Conservation (phyloP, 2,888 invertebrate genomes). For the Thera britannica region DNA sequence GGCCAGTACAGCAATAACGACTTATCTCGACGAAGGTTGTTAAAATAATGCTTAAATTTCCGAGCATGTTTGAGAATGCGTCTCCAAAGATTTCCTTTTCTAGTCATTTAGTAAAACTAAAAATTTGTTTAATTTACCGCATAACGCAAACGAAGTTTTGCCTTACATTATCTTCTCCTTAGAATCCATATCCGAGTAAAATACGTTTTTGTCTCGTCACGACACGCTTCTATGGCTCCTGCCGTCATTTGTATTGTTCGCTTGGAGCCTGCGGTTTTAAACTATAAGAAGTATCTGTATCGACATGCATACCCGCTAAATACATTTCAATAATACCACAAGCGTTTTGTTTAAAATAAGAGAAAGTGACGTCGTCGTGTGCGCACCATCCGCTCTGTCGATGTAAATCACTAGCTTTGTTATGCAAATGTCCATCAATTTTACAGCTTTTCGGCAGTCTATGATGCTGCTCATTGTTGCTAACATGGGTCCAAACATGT, state of each 20-base stretch:
- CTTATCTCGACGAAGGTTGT: too few relatives aligned
- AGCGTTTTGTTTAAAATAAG: conserved; percentile 60
- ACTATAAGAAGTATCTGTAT: conserved; percentile 65
- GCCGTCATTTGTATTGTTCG: conserved; percentile 68
- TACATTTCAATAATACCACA: conserved; percentile 59
- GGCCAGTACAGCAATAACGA: too few relatives aligned
- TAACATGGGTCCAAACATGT: conserved; percentile 59
- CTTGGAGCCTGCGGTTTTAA: conserved; percentile 69
- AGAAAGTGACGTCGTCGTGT: conserved; percentile 75
- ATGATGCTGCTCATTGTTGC: conserved; percentile 63
- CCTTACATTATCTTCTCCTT: conserved; percentile 72
- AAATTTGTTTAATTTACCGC: conserved; percentile 78
- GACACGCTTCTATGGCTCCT: conserved; percentile 69
- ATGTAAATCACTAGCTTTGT: conserved; percentile 76
- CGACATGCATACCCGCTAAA: conserved; percentile 56
- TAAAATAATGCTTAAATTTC: too few relatives aligned
- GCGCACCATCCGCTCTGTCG: conserved; percentile 64
- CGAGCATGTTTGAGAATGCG: conserved; percentile 25
- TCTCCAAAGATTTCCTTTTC: conserved; percentile 55
- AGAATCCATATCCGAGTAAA: conserved; percentile 76
- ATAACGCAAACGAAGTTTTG: conserved; percentile 73
- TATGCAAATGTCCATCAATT: conserved; percentile 77
- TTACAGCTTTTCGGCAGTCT: conserved; percentile 75
- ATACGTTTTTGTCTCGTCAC: conserved; percentile 77
- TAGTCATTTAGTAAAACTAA: conserved; percentile 65